Conservation (phyloP, 2,888 invertebrate species). For the Endotricha flammealis region DNA sequence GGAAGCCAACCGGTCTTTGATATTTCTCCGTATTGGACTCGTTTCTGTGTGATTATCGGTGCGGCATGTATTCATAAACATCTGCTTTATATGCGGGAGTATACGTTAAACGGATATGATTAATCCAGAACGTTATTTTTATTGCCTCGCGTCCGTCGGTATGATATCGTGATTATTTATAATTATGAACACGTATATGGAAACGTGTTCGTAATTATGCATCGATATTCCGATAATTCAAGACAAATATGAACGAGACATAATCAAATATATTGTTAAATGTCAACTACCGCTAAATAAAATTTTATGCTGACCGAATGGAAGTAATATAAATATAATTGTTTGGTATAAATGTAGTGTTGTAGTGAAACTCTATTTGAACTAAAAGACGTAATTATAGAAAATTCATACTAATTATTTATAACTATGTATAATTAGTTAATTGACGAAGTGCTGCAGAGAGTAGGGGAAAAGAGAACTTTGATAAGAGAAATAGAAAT, state of each 20-base stretch:
- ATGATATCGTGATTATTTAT: slow-evolving; percentile 35
- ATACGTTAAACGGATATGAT: slow-evolving; percentile 51
- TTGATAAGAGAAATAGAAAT: too few species aligned
- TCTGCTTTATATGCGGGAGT: slow-evolving; percentile 50
- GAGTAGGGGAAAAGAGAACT: too few species aligned
- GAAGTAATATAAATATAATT: too few species aligned
- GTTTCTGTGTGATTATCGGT: slow-evolving; percentile 51
- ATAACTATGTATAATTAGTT: too few species aligned
- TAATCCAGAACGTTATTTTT: slow-evolving; percentile 46
- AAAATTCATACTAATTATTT: too few species aligned
- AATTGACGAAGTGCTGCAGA: too few species aligned
- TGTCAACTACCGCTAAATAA: too few species aligned
- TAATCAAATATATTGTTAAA: too few species aligned
- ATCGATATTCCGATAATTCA: slow-evolving; percentile 7
- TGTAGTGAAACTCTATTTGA: too few species aligned
- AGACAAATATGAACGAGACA: not conserved
- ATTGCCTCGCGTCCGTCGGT: slow-evolving; percentile 38
- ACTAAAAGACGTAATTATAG: too few species aligned
- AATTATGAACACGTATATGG: slow-evolving; percentile 28
- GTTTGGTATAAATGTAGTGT: too few species aligned
- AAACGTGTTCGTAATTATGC: slow-evolving; percentile 13
- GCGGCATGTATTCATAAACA: slow-evolving; percentile 56
- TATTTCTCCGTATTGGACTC: slow-evolving; percentile 59
- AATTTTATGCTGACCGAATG: too few species aligned
- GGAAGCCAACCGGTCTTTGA: slow-evolving; percentile 50